Evolutionary conservation across 2,888 invertebrate species (phyloP), one percentile per base, ranked within the genome.

Genomic region (Cryptus viduatorius): DNA sequence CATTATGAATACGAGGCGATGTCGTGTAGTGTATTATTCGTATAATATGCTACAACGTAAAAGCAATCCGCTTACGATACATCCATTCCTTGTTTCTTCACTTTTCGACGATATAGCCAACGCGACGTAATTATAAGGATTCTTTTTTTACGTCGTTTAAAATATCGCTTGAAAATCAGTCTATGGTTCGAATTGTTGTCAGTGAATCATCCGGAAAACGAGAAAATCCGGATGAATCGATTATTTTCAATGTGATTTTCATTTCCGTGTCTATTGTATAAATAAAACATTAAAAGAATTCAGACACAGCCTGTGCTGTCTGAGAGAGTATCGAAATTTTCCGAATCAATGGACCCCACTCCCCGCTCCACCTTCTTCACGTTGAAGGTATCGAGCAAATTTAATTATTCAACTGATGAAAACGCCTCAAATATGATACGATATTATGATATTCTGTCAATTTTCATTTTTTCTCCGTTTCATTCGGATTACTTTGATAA

Each of bases 21-120:
- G 44, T 42, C 12, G 64, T 64, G 69, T 37, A 12, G 10, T 12
- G 46, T 72, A 12, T 12, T 3, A 24, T 24, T 50, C 37, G 50
- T 44, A 67, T 56, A 12, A 67, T 16, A 14, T 73, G 5, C 42
- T 44, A 56, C 37, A 61, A 80, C 75, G 80, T 48, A 48, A 59
- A n/a, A 29, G 46, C n/a, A 68, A 80, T 80, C 80, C 48, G 80
- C 67, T 75, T 75, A 80, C 16, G 48, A 80, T 69, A 31, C 12
- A 12, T 44, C 37, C 48, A 31, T 59, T 56, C 12, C 37, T 59
- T 1, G 46, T 61, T 61, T 24, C n/a, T 37, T 10, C 73, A 59
- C 19, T 67, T 68, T 73, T 73, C 24, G 0, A 59, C 65, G 56
- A 79, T 29, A 67, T 16, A 56, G 8, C 37, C 37, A 8, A 8